Conservation (phyloP, 2,888 invertebrate species). For the Candidula unifasciata region DNA sequence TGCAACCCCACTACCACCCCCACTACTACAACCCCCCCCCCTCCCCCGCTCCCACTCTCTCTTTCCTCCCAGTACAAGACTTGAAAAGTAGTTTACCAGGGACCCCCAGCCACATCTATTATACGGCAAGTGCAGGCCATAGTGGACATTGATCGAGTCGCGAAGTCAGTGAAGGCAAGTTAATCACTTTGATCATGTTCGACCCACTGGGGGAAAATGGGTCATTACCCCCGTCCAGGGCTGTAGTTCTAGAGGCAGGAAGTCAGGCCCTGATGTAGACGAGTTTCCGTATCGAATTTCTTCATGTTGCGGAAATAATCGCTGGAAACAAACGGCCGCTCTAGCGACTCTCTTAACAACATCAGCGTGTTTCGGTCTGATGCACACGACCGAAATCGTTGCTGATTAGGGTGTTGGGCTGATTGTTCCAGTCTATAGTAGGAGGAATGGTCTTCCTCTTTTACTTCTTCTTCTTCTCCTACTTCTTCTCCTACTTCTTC, state of each 20-base stretch:
- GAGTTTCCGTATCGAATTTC: no score
- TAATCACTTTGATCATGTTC: slow-evolving; percentile 5
- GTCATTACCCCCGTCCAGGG: not conserved
- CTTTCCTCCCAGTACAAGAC: no score
- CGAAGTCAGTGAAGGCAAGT: not conserved
- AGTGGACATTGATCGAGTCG: slow-evolving; percentile 3
- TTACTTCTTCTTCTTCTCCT: slow-evolving; percentile 1
- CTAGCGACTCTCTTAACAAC: no score
- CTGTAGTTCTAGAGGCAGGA: not conserved
- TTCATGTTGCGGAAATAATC: no score
- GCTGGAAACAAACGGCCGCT: no score
- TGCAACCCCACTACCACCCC: no score
- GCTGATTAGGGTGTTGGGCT: no score
- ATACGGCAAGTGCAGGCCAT: not conserved
- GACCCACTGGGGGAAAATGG: not conserved
- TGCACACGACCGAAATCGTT: no score
- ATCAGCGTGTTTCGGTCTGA: no score
- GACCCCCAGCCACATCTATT: not conserved
- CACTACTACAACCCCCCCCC: no score
- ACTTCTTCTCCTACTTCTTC: not conserved
- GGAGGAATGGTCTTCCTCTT: not conserved
- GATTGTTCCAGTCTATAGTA: no score
- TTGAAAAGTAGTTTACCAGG: not conserved
- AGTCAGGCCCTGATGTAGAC: not conserved
- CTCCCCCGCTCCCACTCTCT: no score